Base-by-base conservation (phyloP, 2,113 vertebrate genomes). In the Neopipo cinnamomea region DNA sequence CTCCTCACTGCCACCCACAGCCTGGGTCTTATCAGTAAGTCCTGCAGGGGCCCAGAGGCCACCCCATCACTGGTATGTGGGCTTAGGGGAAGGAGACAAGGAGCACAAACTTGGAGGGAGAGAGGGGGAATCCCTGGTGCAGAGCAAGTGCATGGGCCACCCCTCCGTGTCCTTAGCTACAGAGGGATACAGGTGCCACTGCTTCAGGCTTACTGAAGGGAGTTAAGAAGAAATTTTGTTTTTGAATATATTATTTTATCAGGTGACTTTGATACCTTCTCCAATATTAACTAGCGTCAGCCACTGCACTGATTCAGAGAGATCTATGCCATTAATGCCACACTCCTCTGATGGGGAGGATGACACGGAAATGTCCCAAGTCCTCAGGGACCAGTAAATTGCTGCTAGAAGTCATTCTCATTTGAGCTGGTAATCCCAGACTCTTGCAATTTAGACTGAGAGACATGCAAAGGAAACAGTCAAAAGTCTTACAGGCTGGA, bases 401-500 rank as follows among this genome's bases (percentile, higher is more conserved):
- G 76, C 92, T 95, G 86, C 91, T 86, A 95, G 83, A 86, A 96
- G 33, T 93, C 0, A 0, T 93, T 95, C 68, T 92, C 27, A 35
- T 93, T 92, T 80, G 73, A 89, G 76, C 30, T 87, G 65, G 84
- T 74, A 93, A 71, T 42, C 52, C 52, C 84, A 91, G 94, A 89
- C 73, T 89, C 52, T 85, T 92, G 93, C 89, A 81, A 96, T 95
- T 95, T 95, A 92, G 68, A 75, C 9, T 84, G 73, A 93, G 47
- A 88, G 52, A 81, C 27, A n/a, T 25, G 53, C 65, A 81, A 89
- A 52, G 20, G 80, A 89, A 92, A 78, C 73, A 81, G 89, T 78
- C 65, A 91, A 67, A 92, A 87, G 9, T 89, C 76, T 72, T n/a
- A 59, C 52, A 91, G 83, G 22, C 61, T 91, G 71, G 44, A 50